Percentiles rank a stretch among this genome's conserved stretches.
phyloP scores from a whole-genome alignment of 2,113 vertebrate species.

The Ciconia maguari region DNA sequence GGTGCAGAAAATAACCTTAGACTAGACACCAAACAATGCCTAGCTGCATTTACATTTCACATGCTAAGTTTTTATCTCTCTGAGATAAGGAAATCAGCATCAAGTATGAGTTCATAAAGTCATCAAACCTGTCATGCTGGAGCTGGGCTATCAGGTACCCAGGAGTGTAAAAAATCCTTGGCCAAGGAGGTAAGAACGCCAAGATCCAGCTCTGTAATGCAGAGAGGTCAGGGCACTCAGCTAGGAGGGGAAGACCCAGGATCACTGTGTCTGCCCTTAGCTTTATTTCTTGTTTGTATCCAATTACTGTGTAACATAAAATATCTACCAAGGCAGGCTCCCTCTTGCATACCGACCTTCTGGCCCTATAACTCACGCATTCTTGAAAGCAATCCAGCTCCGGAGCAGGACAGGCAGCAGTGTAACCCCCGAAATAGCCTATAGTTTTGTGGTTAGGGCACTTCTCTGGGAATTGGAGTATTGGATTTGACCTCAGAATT shows the following conservation, averaged over 20 bases:
- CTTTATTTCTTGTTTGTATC: constrained; percentile 38
- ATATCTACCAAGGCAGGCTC: constrained; percentile 6
- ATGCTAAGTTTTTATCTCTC: neutral
- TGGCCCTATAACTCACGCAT: neutral
- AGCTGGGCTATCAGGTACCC: neutral
- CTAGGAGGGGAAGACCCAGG: neutral
- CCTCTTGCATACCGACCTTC: neutral
- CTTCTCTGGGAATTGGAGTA: neutral
- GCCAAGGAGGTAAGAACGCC: neutral
- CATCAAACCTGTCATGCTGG: neutral
- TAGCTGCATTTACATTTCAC: neutral
- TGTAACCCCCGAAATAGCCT: neutral
- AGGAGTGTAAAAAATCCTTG: neutral
- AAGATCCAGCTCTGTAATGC: neutral
- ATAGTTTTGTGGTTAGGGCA: neutral
- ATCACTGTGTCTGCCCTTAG: neutral
- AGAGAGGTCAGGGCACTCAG: neutral
- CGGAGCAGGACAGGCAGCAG: neutral
- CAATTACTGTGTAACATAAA: constrained; percentile 16
- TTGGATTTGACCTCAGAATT: neutral
- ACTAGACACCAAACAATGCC: neutral
- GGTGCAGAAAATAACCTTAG: neutral
- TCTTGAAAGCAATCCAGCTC: constrained; percentile 26
- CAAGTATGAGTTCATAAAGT: neutral
- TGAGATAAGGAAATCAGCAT: neutral